Conservation (phyloP, 2,797 vertebrate genomes). For the Pangasius larnaudii region DNA sequence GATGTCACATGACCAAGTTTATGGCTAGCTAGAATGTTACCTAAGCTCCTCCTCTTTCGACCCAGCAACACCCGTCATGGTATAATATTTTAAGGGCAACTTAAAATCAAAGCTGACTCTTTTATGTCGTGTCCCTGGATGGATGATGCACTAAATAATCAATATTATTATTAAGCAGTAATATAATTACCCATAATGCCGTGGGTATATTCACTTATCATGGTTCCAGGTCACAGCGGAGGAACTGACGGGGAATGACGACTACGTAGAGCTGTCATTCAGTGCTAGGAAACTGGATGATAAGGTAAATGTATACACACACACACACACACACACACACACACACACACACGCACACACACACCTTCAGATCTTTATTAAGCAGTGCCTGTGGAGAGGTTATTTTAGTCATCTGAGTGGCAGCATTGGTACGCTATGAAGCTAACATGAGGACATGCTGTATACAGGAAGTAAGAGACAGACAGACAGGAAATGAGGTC, state of each 20-base stretch:
- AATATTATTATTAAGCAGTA: neutral
- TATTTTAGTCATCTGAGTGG: neutral
- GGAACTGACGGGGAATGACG: conserved; percentile 94
- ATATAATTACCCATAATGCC: conserved; percentile 3
- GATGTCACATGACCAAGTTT: neutral
- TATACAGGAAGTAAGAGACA: neutral
- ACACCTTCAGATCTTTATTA: neutral
- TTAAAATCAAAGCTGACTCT: neutral
- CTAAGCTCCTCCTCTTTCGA: neutral
- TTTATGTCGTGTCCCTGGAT: neutral
- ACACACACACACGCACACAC: neutral
- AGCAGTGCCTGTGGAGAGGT: neutral
- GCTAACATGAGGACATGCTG: neutral
- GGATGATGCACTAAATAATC: neutral
- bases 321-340: neutral
- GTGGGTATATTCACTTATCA: neutral
- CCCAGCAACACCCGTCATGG: neutral
- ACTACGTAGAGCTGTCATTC: conserved; percentile 96
- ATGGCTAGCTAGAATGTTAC: neutral
- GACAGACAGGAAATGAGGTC: conserved; percentile 9
- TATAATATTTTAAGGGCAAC: neutral
- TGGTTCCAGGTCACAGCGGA: conserved; percentile 88
- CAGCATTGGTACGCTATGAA: neutral
- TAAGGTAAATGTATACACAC: conserved; percentile 79
- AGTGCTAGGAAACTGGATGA: conserved; percentile 96